Conservation (phyloP, 2,888 invertebrate species). For the Adelognathus sp. region DNA sequence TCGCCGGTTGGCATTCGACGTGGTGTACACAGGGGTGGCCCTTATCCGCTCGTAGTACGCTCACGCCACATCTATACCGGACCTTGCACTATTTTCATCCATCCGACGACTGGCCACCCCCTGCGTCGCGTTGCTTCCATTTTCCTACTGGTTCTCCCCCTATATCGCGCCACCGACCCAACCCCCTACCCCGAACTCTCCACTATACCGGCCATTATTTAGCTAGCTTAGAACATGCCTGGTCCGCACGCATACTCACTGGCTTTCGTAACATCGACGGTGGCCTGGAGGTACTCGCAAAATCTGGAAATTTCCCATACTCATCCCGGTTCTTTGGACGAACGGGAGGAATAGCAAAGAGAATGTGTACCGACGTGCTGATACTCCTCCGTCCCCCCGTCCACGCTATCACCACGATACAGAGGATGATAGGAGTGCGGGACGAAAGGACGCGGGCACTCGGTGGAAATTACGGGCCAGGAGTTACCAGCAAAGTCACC, state of each 20-base stretch:
- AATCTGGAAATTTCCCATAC: conserved; percentile 72
- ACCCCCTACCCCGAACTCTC: conserved; percentile 73
- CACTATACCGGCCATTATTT: conserved; percentile 80
- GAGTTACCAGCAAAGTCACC: conserved; percentile 60
- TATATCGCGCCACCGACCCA: conserved; percentile 46
- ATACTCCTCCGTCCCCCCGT: background rate
- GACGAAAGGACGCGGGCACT: conserved; percentile 47
- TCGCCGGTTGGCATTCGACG: conserved; percentile 52
- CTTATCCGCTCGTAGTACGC: conserved; percentile 40
- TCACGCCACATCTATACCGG: conserved; percentile 35
- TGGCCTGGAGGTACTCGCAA: conserved; percentile 40
- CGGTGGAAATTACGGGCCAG: conserved; percentile 71
- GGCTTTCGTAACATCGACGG: conserved; percentile 52
- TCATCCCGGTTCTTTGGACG: conserved; percentile 68
- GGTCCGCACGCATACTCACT: conserved; percentile 71
- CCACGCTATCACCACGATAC: conserved; percentile 42
- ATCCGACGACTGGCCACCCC: conserved; percentile 46
- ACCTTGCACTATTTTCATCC: conserved; percentile 58
- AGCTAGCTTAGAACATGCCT: conserved; percentile 79
- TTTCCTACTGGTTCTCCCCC: conserved; percentile 32
- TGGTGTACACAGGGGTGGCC: conserved; percentile 43
- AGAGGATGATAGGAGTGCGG: conserved; percentile 48
- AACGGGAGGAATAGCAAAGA: conserved; percentile 24
- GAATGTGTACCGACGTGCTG: conserved; percentile 12
- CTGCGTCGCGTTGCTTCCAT: conserved; percentile 46